These are phyloP conservation scores for Cydia amplana DNA, from an alignment of 1,140 invertebrate genomes.

Conservation along the genomic window DNA sequence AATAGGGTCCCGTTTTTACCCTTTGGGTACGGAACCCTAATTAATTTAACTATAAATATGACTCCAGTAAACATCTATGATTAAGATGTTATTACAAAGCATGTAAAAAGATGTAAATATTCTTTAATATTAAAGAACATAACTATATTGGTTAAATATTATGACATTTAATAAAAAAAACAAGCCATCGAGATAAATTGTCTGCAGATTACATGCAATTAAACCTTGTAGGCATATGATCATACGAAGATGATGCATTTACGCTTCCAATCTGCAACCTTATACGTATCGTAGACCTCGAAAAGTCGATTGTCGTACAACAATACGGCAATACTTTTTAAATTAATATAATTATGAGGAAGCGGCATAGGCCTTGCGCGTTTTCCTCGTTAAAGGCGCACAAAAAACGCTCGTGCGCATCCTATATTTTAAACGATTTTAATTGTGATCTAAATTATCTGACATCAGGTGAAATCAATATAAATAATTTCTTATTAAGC, in stretches of 20 bases:
- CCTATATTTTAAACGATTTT: background rate
- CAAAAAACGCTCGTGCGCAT: background rate
- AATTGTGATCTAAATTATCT: no score
- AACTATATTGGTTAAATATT: background rate
- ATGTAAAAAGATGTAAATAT: no score
- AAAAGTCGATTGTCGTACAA: constrained; percentile 1
- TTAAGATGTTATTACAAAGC: no score
- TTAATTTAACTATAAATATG: no score
- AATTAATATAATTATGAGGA: constrained; percentile 2
- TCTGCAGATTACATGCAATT: background rate
- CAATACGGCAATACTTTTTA: background rate
- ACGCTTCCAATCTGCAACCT: background rate
- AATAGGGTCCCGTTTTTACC: no score
- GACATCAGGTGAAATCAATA: no score
- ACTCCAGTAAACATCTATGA: no score
- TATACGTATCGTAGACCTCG: background rate
- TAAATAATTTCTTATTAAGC: no score
- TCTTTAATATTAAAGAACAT: no score
- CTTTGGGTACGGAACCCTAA: no score
- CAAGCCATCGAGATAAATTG: background rate
- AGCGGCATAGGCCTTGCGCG: background rate
- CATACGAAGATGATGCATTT: background rate
- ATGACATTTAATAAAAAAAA: background rate
- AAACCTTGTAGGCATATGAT: background rate
- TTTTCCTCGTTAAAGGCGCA: background rate